Evolutionary conservation across 2,113 vertebrate genomes (phyloP), one percentile per base, ranked within the genome.

Genomic region (Cyphomyrus plagiostoma): DNA sequence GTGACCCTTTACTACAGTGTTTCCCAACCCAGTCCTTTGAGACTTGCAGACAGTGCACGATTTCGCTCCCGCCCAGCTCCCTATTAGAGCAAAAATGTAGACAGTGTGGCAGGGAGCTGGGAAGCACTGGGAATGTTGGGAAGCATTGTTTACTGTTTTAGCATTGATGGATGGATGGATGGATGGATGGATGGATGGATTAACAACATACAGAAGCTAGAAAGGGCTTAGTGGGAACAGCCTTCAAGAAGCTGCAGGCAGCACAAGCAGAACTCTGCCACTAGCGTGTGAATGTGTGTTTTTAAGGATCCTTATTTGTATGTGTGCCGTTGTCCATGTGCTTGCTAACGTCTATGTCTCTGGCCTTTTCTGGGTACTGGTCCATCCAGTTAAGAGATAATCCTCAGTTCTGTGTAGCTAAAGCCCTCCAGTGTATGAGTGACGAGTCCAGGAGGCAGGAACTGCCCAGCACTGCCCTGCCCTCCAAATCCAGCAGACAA

Each of bases 281-380:
- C 58, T 19, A 58, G 50, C n/a, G 6, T 58, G 89, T 85, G 35
- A 50, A 50, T n/a, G 50, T 8, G 23, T 80, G 66, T 89, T 30
- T 62, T 62, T 89, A 50, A 4, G 48, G 53, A 50, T n/a, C 21
- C n/a, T 13, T 82, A 35, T 89, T 45, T 82, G 70, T 45, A 6
- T 56, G 30, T 30, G 52, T 90, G 86, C 39, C 19, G 30, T 77
- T 35, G 88, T 88, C 74, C 50, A 26, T 90, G 89, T 89, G 30
- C 70, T 50, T 58, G 46, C 49, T 50, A 74, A 84, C 52, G 74
- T 91, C 66, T 89, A 39, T 77, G 21, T 88, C 82, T 90, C 77
- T 83, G 84, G 74, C 30, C 35, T 42, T 35, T 80, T 80, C 13
- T 42, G 35, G 10, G 35, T 80, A 80, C 74, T 42, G 21, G 52